A percentile compares a stretch with the other conserved stretches of the same genome.
These are phyloP conservation scores for Iphiclides podalirius DNA, from an alignment of 2,888 invertebrate species.

Conservation along the genomic window DNA sequence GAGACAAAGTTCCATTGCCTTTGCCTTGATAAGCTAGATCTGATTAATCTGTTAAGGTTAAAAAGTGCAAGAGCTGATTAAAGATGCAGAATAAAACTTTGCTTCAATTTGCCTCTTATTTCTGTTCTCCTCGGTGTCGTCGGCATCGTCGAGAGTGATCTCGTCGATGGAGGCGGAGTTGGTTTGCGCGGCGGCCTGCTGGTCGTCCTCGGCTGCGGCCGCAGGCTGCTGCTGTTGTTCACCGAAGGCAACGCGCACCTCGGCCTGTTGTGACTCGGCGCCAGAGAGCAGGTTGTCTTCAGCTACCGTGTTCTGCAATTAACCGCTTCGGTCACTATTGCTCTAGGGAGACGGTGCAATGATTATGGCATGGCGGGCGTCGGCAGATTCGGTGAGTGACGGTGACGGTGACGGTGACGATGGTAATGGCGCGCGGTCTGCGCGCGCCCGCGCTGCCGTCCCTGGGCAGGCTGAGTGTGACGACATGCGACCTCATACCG, in stretches of 20 bases:
- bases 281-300: constrained; percentile 75
- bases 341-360: constrained; percentile 14
- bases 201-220: constrained; percentile 45
- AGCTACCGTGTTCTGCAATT: constrained; percentile 57
- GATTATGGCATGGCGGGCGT: constrained; percentile 34
- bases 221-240: constrained; percentile 42
- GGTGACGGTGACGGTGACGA: constrained; percentile 34
- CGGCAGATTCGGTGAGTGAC: constrained; percentile 33
- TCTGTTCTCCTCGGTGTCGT: constrained; percentile 87
- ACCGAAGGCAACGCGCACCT: constrained; percentile 82
- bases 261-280: constrained; percentile 82
- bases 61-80: too few species aligned
- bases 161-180: constrained; percentile 84
- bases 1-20: too few species aligned
- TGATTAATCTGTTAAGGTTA: too few species aligned
- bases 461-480: constrained; percentile 72
- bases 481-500: constrained; percentile 63
- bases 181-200: constrained; percentile 79
- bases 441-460: constrained; percentile 68
- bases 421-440: constrained; percentile 53
- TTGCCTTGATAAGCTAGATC: too few species aligned
- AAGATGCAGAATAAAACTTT: too few species aligned
- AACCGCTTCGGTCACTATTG: constrained; percentile 14
- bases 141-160: constrained; percentile 84
- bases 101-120: constrained; percentile 85